Base-by-base conservation (phyloP, 2,888 invertebrate genomes). In the Thecocarcelia acutangulata region DNA sequence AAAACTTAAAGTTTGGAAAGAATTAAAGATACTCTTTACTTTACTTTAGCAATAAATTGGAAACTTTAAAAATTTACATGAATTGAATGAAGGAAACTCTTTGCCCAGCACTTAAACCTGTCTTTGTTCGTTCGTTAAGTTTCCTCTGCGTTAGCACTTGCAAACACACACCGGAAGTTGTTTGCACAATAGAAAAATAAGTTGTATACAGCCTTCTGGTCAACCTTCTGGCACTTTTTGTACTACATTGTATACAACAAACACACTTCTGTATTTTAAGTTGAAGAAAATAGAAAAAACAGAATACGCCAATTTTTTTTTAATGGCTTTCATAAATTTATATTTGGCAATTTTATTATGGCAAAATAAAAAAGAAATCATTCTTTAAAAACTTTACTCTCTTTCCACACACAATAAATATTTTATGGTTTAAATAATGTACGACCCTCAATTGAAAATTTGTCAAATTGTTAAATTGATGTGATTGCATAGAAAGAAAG, bases 391-490 rank as follows among this genome's bases (percentile, higher is more conserved):
- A 61, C 37, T 68, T 61, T 19, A 68, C 52, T 50, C 54, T 17
- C 42, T 24, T 63, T 58, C 28, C 69, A 33, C 46, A 48, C 24
- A 63, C 54, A 28, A 79, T 79, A 73, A 64, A 66, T 72, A 61
- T 1, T 72, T 48, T 46, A 69, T 33, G 54, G 66, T 40, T 21
- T 61, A 40, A 58, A 40, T 33, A 33, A 33, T 37, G 17, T 11
- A 44, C 33, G 50, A 73, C 33, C 37, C 46, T 63, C 50, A 68
- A 73, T 50, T 68, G 81, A 73, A 77, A 63, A 73, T 77, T 81
- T 81, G 81, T 81, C 81, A 76, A 77, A 56, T 73, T 54, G 54
- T 61, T 54, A 68, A 81, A 81, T 81, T 68, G 61, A 68, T 76
- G 68, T 61, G 56, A 68, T 59, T 44, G 19, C 33, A 58, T 37